phyloP scores from a whole-genome alignment of 2,888 invertebrate genomes.

The Lasioglossum villosulum region DNA sequence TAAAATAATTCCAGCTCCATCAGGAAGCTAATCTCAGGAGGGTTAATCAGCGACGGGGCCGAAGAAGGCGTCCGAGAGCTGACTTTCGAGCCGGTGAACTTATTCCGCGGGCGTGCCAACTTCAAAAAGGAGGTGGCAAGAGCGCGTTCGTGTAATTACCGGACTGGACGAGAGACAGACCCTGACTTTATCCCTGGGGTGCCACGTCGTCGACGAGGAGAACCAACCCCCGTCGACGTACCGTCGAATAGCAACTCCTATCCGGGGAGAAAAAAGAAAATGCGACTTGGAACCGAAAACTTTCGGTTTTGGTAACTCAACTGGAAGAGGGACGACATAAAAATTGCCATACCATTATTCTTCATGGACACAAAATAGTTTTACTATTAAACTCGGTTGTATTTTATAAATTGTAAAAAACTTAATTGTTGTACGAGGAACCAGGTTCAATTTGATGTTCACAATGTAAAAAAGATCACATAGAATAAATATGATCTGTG shows the following conservation, averaged over 20 bases:
- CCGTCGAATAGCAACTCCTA: not conserved
- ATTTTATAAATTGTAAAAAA: no score
- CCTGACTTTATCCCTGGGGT: not conserved
- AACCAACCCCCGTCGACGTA: not conserved
- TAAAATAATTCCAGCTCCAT: slow-evolving; percentile 70
- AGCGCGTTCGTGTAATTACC: slow-evolving; percentile 63
- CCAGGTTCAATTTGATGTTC: no score
- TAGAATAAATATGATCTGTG: no score
- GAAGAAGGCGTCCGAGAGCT: slow-evolving; percentile 43
- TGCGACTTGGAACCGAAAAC: not conserved
- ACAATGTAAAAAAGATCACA: no score
- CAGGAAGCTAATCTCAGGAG: slow-evolving; percentile 68
- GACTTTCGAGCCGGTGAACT: slow-evolving; percentile 70
- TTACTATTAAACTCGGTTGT: no score
- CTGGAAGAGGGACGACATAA: not conserved
- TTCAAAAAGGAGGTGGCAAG: slow-evolving; percentile 63
- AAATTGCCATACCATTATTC: no score
- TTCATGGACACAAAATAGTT: no score
- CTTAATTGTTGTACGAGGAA: no score
- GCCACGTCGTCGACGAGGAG: not conserved
- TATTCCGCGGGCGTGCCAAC: slow-evolving; percentile 69
- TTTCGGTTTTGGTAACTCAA: not conserved
- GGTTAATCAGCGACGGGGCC: slow-evolving; percentile 66
- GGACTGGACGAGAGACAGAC: slow-evolving; percentile 47
- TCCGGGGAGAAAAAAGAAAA: not conserved